Percentiles rank a stretch among this genome's conserved stretches.
Evolutionary conservation across 2,113 vertebrate species (phyloP).

Genomic region (Phasianus colchicus): DNA sequence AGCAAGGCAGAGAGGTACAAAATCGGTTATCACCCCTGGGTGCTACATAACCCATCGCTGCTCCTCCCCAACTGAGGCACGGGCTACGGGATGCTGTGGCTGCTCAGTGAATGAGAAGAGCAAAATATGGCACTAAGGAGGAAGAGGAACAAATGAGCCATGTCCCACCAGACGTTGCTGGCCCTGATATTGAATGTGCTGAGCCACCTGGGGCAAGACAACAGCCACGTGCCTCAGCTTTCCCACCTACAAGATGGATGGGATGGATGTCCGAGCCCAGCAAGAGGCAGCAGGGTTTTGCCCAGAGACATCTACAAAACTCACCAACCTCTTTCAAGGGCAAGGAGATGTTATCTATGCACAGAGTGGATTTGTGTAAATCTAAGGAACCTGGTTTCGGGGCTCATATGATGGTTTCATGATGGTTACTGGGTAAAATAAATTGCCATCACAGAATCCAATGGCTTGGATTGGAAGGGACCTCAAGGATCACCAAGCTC

Average conservation of each 20-base stretch:
- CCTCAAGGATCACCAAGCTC: too few species aligned
- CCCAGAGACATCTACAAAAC: not conserved
- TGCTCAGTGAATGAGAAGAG: not conserved
- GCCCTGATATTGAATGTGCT: too few species aligned
- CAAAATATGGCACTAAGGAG: not conserved
- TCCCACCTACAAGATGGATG: not conserved
- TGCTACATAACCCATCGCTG: not conserved
- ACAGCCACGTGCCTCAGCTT: accelerated
- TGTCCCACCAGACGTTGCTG: not conserved
- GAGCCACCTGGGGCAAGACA: not conserved
- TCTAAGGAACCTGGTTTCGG: not conserved
- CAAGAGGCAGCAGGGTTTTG: not conserved
- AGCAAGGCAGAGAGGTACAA: not conserved
- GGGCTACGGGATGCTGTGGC: not conserved
- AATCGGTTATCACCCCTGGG: accelerated
- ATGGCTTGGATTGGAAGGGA: too few species aligned
- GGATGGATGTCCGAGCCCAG: accelerated
- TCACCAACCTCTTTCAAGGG: not conserved
- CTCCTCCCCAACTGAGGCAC: not conserved
- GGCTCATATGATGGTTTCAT: not conserved
- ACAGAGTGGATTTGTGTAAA: not conserved
- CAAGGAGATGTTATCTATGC: not conserved
- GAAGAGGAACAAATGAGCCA: not conserved
- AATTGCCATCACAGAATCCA: too few species aligned
- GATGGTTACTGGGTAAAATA: not conserved